These are phyloP conservation scores for Centrocercus urophasianus DNA, from an alignment of 2,113 vertebrate genomes.

Conservation along the genomic window DNA sequence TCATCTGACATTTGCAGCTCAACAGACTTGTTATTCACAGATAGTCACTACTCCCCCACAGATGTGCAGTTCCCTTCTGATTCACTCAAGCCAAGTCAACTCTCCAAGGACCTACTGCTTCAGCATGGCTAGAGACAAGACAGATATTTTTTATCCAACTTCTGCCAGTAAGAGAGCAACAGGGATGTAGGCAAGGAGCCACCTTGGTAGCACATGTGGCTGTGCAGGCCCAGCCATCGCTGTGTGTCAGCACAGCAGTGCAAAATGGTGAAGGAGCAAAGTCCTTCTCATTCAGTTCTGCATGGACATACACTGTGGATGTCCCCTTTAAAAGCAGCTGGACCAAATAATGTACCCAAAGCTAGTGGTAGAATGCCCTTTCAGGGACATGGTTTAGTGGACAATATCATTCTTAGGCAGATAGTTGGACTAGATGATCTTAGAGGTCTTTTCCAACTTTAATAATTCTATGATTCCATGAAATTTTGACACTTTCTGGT, in stretches of 20 bases:
- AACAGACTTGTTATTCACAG: neutral
- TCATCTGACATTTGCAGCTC: neutral
- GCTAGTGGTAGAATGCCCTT: neutral
- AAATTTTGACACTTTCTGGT: neutral
- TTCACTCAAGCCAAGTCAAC: neutral
- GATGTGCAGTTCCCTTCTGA: neutral
- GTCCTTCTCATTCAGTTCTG: neutral
- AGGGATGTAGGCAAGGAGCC: neutral
- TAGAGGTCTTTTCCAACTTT: too few relatives aligned
- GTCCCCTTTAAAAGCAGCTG: neutral
- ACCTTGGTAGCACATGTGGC: rapidly evolving
- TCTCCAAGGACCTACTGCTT: neutral
- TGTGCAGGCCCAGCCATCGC: neutral
- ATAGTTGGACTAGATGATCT: too few relatives aligned
- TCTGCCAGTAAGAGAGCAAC: neutral
- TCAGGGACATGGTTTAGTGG: neutral
- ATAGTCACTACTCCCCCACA: neutral
- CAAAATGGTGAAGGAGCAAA: neutral
- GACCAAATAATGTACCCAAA: neutral
- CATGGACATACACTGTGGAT: neutral
- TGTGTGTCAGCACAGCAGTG: neutral
- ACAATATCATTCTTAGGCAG: too few relatives aligned
- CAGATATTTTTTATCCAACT: neutral
- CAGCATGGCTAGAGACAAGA: neutral
- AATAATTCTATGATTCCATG: too few relatives aligned